Base-by-base conservation (phyloP, 2,888 invertebrate genomes). In the Ommatoiulus sabulosus region DNA sequence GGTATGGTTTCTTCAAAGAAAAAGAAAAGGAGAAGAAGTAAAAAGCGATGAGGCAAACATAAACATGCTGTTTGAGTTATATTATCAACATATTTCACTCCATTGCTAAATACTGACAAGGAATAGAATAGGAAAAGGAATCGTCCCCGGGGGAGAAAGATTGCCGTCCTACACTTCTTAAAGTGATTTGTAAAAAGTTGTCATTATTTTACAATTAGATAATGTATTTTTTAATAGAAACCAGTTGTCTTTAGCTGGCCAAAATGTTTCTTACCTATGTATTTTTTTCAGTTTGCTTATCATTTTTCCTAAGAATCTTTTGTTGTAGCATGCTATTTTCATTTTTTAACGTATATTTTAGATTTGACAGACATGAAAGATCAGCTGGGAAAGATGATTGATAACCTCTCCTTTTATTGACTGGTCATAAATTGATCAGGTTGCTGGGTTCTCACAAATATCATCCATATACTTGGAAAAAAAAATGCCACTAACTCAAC, bases 1-100 rank as follows among this genome's bases (percentile, higher is more conserved):
- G 72, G 52, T 87, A 89, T 48, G 72, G 85, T 48, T 94, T 95
- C 91, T 94, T 94, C 44, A 94, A 94, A 89, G 93, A 94, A 72
- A 93, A 92, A 90, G 92, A 92, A 89, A 91, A 91, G 48, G 91
- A 91, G 44, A 93, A 90, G 88, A 85, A 88, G 46, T 87, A 90
- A 86, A 87, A 88, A 88, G 44, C 88, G 88, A 87, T 88, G 88
- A 88, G n/a, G 35, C 10, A 24, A 0, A 8, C 52, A 52, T 52
- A 52, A 46, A 10, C 72, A 72, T 72, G 72, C 24, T 24, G 20
- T 24, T 20, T 20, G 20, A 72, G 10, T 20, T 63, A 63, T 35
- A 35, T 3, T 72, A 72, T 20, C 52, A 72, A 20, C 24, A 72
- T 72, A 72, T 72, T 72, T 72, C 20, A 72, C 5, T 72, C 20